These are phyloP conservation scores for Macaca nemestrina DNA, from an alignment of 2,113 vertebrate genomes.

Conservation along the genomic window DNA sequence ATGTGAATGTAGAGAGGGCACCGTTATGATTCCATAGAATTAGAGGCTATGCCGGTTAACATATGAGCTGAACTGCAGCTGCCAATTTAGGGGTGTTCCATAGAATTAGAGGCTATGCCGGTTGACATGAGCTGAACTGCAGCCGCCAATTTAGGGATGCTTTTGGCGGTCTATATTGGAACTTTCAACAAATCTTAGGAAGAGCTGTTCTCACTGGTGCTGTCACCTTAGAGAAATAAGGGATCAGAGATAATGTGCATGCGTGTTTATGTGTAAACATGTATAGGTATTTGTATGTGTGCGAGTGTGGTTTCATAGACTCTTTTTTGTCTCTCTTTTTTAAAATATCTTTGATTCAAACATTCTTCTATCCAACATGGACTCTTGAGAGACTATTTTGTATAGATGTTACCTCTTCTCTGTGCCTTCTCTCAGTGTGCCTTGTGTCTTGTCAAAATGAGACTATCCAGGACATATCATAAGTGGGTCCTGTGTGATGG, in stretches of 20 bases:
- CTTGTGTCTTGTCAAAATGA: not conserved
- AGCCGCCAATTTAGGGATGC: not conserved
- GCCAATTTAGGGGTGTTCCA: not conserved
- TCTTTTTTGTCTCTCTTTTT: no score
- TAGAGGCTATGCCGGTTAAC: not conserved
- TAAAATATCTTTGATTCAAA: no score
- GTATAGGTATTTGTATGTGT: not conserved
- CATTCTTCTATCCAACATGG: no score
- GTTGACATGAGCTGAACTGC: not conserved
- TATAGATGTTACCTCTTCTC: not conserved
- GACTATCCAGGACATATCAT: not conserved
- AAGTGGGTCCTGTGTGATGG: no score
- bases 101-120: not conserved
- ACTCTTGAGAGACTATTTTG: not conserved
- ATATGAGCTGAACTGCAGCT: not conserved
- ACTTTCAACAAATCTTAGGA: not conserved
- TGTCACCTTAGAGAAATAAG: not conserved
- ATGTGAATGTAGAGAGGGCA: not conserved
- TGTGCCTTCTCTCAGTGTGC: not conserved
- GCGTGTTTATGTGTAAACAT: rapidly evolving
- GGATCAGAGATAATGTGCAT: not conserved
- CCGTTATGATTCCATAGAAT: not conserved
- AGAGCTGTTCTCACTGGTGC: not conserved
- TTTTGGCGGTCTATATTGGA: not conserved
- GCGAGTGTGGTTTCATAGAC: not conserved